Percentiles rank a stretch among this genome's conserved stretches.
Evolutionary conservation across 2,797 vertebrate genomes (phyloP).

Genomic region (Anguilla anguilla): DNA sequence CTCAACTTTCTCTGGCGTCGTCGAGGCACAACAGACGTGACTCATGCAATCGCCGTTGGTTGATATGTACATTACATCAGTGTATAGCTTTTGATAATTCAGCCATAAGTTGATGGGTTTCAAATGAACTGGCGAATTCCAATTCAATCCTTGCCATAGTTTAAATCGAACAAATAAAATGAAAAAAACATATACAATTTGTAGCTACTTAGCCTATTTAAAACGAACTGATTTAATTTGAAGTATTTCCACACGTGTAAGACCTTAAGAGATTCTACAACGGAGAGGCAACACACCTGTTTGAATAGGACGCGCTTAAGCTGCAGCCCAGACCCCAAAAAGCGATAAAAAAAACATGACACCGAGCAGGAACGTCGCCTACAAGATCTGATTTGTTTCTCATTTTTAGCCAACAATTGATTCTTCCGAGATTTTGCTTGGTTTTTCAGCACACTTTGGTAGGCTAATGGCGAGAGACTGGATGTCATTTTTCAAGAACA

Average conservation of each 20-base stretch:
- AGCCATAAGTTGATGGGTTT: no score
- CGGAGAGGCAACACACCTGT: not conserved
- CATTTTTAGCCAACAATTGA: not conserved
- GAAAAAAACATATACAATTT: not conserved
- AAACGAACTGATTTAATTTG: not conserved
- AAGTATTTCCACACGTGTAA: not conserved
- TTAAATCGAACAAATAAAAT: not conserved
- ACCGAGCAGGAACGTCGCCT: not conserved
- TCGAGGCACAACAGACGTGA: not conserved
- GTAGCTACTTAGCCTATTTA: not conserved
- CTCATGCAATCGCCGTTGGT: not conserved
- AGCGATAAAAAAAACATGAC: not conserved
- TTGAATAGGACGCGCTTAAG: not conserved
- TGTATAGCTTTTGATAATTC: no score
- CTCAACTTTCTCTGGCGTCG: not conserved
- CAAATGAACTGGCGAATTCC: no score
- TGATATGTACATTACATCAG: not conserved
- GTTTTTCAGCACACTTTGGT: not conserved
- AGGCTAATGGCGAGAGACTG: not conserved
- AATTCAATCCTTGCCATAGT: not conserved
- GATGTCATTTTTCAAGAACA: not conserved
- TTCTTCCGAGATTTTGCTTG: not conserved
- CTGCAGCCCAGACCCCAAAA: not conserved
- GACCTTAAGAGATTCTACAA: not conserved
- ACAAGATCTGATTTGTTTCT: not conserved